A percentile compares a stretch with the other conserved stretches of the same genome.
These are phyloP conservation scores for Mastomys coucha DNA, from an alignment of 2,113 vertebrate genomes.

Conservation along the genomic window DNA sequence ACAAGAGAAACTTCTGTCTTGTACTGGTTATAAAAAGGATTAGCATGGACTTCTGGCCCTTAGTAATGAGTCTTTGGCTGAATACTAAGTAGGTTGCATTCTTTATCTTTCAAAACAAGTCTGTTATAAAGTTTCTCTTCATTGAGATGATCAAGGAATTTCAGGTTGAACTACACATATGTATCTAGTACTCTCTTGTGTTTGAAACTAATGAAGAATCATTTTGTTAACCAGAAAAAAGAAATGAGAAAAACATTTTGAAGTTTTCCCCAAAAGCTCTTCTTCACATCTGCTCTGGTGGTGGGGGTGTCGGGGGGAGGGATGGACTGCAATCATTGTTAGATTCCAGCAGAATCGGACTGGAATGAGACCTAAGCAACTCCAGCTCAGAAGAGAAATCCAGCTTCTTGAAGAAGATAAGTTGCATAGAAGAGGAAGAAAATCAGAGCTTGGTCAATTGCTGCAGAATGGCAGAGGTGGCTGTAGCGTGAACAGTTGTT, in stretches of 20 bases:
- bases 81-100: background rate
- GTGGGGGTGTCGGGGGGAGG: no score
- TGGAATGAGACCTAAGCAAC: fast-evolving
- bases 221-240: background rate
- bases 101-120: background rate
- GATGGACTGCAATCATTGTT: background rate
- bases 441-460: fast-evolving
- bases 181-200: background rate
- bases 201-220: background rate
- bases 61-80: background rate
- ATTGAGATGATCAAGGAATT: background rate
- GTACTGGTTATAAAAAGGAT: background rate
- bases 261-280: background rate
- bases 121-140: background rate
- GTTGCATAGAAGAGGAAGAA: no score
- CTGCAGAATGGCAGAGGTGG: background rate
- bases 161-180: background rate
- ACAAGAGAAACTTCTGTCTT: background rate
- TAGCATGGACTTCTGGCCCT: background rate
- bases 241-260: background rate
- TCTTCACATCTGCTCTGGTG: background rate
- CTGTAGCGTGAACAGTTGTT: fast-evolving
- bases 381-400: background rate
- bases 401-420: background rate
- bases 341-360: fast-evolving